Evolutionary conservation across 2,888 invertebrate species (phyloP).

Genomic region (Leucoma salicis): DNA sequence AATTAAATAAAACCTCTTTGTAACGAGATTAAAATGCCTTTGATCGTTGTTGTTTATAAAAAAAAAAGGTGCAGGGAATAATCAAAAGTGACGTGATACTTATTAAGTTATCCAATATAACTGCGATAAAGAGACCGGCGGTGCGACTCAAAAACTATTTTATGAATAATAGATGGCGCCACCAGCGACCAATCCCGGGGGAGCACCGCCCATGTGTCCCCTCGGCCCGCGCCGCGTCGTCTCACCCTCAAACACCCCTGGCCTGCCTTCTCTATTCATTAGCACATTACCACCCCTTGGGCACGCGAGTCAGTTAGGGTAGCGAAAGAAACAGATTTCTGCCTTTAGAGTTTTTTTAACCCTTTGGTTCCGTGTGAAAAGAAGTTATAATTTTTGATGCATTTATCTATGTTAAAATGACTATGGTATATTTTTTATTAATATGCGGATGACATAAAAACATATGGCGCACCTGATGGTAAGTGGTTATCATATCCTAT

Average conservation of each 20-base stretch:
- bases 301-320: constrained; percentile 56
- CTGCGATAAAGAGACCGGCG: constrained; percentile 71
- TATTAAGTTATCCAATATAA: constrained; percentile 74
- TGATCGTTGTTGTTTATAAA: constrained; percentile 61
- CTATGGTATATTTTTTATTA: no score
- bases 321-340: constrained; percentile 71
- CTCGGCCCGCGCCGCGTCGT: constrained; percentile 36
- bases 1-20: constrained; percentile 54
- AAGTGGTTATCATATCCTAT: no score
- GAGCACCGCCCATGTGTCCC: constrained; percentile 63
- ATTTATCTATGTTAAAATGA: no score
- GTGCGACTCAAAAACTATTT: constrained; percentile 82
- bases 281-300: constrained; percentile 77
- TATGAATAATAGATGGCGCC: constrained; percentile 81
- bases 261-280: constrained; percentile 75
- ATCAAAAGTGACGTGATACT: constrained; percentile 81
- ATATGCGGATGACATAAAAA: no score
- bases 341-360: constrained; percentile 43
- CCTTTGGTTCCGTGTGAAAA: constrained; percentile 18
- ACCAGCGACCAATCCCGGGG: constrained; percentile 77
- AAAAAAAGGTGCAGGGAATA: constrained; percentile 61
- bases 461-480: no score
- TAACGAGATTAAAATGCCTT: constrained; percentile 61
- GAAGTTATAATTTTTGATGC: no score
- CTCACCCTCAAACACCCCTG: constrained; percentile 40